Conservation (phyloP, 2,888 invertebrate species). For the Zhuqinia jingwanae region DNA sequence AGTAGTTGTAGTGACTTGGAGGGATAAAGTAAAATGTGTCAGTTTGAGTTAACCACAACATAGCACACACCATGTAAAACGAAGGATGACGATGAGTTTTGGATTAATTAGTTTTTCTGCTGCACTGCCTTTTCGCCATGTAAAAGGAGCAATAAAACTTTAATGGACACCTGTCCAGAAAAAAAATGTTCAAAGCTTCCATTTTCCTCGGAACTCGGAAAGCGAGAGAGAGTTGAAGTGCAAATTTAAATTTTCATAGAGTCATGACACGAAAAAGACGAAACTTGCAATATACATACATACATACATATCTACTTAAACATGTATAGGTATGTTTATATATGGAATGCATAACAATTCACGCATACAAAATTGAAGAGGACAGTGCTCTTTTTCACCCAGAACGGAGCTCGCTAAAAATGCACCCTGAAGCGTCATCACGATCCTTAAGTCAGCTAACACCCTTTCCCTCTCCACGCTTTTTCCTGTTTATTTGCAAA, state of each 20-base stretch:
- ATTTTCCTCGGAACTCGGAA: neutral
- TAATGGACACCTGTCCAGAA: conserved; percentile 39
- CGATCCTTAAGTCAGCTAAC: neutral
- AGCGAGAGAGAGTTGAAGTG: conserved; percentile 6
- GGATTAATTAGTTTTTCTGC: conserved; percentile 37
- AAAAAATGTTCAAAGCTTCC: conserved; percentile 35
- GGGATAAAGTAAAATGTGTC: conserved; percentile 45
- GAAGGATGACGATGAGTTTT: conserved; percentile 15
- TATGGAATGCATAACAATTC: neutral
- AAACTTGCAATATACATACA: neutral
- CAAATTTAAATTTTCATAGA: conserved; percentile 28
- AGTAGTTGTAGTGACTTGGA: neutral
- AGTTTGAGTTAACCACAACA: conserved; percentile 30
- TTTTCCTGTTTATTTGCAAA: conserved; percentile 42
- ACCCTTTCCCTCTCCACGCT: neutral
- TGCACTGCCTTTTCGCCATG: neutral
- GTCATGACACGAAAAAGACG: neutral
- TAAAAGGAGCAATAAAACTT: neutral
- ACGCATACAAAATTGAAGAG: conserved; percentile 3
- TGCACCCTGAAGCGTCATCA: conserved; percentile 55
- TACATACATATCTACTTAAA: neutral
- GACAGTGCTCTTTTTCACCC: conserved; percentile 14
- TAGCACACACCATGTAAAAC: neutral
- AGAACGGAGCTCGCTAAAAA: conserved; percentile 29
- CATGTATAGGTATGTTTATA: neutral